Conservation (phyloP, 2,113 vertebrate species). For the Paralichthys olivaceus region DNA sequence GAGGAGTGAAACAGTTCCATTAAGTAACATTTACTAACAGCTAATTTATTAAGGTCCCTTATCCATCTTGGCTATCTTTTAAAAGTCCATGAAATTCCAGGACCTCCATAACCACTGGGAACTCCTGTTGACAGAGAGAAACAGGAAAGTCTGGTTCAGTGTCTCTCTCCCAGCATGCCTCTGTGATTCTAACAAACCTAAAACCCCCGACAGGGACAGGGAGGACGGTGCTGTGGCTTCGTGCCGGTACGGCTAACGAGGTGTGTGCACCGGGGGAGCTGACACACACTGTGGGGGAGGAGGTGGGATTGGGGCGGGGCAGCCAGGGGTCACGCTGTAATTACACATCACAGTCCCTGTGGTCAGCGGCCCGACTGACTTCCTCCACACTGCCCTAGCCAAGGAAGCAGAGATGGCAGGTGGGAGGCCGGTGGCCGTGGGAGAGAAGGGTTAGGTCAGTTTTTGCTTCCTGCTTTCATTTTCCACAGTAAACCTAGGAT, state of each 20-base stretch:
- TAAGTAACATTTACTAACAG: neutral
- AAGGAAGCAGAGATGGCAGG: conserved; percentile 39
- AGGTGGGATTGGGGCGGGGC: conserved; percentile 41
- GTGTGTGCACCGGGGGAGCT: conserved; percentile 53
- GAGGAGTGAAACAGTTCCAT: neutral
- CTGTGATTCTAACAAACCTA: conserved; percentile 50
- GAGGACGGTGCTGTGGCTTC: conserved; percentile 41
- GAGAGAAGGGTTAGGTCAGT: neutral
- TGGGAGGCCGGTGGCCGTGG: conserved; percentile 8
- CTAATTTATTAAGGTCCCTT: conserved; percentile 14
- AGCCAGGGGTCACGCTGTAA: conserved; percentile 74
- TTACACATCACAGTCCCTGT: conserved; percentile 77
- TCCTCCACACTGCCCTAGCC: conserved; percentile 28
- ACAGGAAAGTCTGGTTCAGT: conserved; percentile 45
- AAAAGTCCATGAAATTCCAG: conserved; percentile 47
- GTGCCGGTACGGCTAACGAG: conserved; percentile 71
- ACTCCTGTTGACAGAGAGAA: conserved; percentile 62
- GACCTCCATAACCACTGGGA: conserved; percentile 45
- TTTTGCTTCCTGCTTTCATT: too few relatives aligned
- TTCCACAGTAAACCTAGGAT: conserved; percentile 9
- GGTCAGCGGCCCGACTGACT: conserved; percentile 63
- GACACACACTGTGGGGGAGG: conserved; percentile 47
- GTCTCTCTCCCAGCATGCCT: conserved; percentile 63
- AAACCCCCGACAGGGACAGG: conserved; percentile 49
- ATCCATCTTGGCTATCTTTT: conserved; percentile 32